phyloP scores from a whole-genome alignment of 2,797 vertebrate genomes.

The Rallus crepitans region DNA sequence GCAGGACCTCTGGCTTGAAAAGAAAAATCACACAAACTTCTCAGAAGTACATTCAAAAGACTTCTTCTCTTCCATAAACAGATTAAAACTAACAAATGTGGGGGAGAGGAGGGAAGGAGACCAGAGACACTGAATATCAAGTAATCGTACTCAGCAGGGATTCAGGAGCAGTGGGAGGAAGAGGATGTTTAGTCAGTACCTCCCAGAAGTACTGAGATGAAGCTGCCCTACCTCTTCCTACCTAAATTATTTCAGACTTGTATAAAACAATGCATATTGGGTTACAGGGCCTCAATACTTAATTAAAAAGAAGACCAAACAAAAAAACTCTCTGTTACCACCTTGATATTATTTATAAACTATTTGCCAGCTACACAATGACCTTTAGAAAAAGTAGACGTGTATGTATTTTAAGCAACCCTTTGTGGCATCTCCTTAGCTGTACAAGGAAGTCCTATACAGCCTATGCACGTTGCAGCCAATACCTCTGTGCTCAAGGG shows the following conservation, averaged over 20 bases:
- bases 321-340: background rate
- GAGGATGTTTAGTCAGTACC: constrained; percentile 52
- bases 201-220: background rate
- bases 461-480: background rate
- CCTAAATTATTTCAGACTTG: background rate
- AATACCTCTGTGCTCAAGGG: background rate
- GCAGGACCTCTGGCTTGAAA: background rate
- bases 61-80: background rate
- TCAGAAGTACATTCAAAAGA: background rate
- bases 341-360: background rate
- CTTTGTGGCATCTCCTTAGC: background rate
- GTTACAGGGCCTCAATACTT: background rate
- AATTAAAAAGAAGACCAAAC: background rate
- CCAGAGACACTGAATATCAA: background rate
- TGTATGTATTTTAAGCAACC: background rate
- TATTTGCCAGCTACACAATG: background rate
- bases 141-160: constrained; percentile 29
- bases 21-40: background rate
- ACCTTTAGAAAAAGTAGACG: background rate
- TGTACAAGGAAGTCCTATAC: background rate
- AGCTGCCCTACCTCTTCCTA: constrained; percentile 48
- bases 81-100: constrained; percentile 2
- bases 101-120: background rate
- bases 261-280: background rate
- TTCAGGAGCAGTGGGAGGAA: background rate